Base-by-base conservation (phyloP, 2,888 invertebrate species). In the Gerosis bhagava region DNA sequence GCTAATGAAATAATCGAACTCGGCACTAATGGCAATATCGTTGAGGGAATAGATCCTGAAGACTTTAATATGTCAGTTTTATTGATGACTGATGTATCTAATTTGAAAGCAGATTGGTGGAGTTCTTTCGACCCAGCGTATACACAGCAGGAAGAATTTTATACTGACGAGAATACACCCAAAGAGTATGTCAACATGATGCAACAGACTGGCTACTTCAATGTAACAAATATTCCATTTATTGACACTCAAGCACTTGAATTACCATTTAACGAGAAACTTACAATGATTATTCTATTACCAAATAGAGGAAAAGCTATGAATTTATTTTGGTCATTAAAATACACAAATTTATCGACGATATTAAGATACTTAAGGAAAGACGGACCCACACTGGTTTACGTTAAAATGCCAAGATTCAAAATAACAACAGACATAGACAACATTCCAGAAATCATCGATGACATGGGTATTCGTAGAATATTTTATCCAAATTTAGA, bases 241-340 rank as follows among this genome's bases (percentile, higher is more conserved):
- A 60, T 88, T 5, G 49, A 68, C 2, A 75, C 83, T 0, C 53
- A 50, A 13, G 72, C 84, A 0, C 25, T 86, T 2, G 83, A 88
- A 54, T 48, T 88, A 4, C 84, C 84, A 0, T 87, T 41, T n/a
- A 41, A 35, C 12, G 60, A 60, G n/a, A 84, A 89, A 45, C 88
- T 91, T 45, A 91, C 92, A 0, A 94, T 94, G 93, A 70, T 93
- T 5, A 60, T 94, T 2, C 74, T 93, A 49, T 63, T 94, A 17
- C 94, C 94, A 0, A 70, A 82, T 41, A 68, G 72, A 22, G 83
- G 83, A 12, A 73, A n/a, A 1, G 46, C 46, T 79, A 10, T 63
- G 75, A 2, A 49, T 90, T 4, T 63, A 67, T 6, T 93, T 1
- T 73, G 87, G 0, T 77, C 78, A n/a, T 62, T 94, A 10, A 74